Evolutionary conservation across 1,140 invertebrate species (phyloP), one percentile per base, ranked within the genome.

Genomic region (Pseudomyrmex concolor): DNA sequence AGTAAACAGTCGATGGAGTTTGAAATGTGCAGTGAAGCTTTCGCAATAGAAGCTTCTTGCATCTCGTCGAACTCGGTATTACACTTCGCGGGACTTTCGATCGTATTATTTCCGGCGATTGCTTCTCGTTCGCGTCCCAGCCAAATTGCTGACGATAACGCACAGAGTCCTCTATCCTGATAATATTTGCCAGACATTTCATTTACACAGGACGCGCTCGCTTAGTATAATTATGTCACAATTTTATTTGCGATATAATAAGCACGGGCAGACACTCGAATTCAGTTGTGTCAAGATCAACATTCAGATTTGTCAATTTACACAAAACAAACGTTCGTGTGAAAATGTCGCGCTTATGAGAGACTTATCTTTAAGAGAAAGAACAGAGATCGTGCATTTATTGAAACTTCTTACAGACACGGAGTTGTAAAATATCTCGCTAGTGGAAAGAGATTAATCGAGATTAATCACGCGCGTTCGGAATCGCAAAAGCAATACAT

Each of bases 71-170:
- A 7, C 59, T 80, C 12, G 54, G 15, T 59, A 59, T 80, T 80
- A 71, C 51, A 19, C 76, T 70, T 59, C 48, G 66, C 43, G 19
- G 54, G 57, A 78, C 66, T 70, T 70, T 80, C 45, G 43, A 80
- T 80, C 76, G 15, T 70, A 70, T 78, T 80, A 71, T 71, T 80
- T 50, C 66, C 66, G 19, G 66, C 67, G 12, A 57, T 10, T 48
- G 45, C 54, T 17, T 71, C 55, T 59, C 64, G 19, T 50, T 71
- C 48, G 10, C n/a, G 12, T n/a, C 17, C 9, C 2, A 25, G 19
- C 25, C 76, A 70, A 78, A 67, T 59, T 59, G 43, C 76, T 70
- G 13, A 25, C n/a, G 25, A 17, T 34, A 15, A 48, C 25, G 19
- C 19, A 51, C 45, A 25, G 51, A 22, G 25, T 59, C 10, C 66